phyloP scores from a whole-genome alignment of 2,797 vertebrate genomes.

The Artibeus lituratus region DNA sequence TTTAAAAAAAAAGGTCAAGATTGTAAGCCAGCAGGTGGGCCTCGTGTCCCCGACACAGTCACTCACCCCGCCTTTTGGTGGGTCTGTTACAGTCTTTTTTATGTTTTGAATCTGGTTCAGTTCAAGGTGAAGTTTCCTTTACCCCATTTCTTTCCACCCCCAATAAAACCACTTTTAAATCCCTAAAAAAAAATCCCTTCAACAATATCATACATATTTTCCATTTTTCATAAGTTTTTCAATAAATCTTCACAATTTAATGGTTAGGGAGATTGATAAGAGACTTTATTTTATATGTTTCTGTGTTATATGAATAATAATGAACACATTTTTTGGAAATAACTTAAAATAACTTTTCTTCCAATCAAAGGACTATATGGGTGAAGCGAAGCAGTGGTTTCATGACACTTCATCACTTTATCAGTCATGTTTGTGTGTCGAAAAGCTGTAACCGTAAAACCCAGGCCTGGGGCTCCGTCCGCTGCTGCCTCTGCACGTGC shows the following conservation, averaged over 20 bases:
- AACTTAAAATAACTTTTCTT: not conserved
- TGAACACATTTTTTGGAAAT: not conserved
- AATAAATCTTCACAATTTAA: slow-evolving; percentile 2
- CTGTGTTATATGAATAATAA: not conserved
- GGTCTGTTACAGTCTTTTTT: not conserved
- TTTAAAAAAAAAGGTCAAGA: not conserved
- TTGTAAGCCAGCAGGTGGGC: not conserved
- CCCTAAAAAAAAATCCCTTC: not conserved
- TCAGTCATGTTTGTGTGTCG: not conserved
- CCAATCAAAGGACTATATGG: not conserved
- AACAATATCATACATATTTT: not conserved
- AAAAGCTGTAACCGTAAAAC: not conserved
- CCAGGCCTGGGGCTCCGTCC: not conserved
- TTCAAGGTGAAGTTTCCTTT: not conserved
- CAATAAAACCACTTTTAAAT: not conserved
- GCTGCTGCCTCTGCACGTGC: not conserved
- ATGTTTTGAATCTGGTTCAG: not conserved
- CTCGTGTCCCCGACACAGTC: not conserved
- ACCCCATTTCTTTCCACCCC: not conserved
- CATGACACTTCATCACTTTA: not conserved
- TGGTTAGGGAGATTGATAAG: not conserved
- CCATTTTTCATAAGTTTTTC: not conserved
- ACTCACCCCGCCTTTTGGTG: not conserved
- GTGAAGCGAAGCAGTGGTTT: not conserved
- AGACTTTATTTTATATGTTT: not conserved